Evolutionary conservation across 2,797 vertebrate genomes (phyloP), one percentile per base, ranked within the genome.

Genomic region (Leptatherina wallacei): DNA sequence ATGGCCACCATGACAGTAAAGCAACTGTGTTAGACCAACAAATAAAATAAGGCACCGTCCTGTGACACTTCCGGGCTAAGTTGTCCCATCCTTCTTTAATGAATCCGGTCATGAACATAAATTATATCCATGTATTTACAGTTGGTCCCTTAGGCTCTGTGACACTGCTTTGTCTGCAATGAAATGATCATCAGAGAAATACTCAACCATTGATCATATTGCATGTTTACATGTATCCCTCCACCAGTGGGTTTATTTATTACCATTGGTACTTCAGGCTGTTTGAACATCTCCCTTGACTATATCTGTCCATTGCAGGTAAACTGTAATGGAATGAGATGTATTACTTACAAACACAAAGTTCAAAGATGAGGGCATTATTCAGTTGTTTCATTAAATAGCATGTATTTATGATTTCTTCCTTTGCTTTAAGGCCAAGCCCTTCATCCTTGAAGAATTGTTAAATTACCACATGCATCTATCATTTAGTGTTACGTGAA

Each of bases 381-480:
- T 80, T 52, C 57, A 71, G 71, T 44, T 14, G 30, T 71, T 69
- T 80, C 69, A 81, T 82, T 87, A 83, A 40, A 27, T 63, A 63
- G 81, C 75, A 61, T 82, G 67, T 80, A 81, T 92, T 89, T 90
- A 78, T 69, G 54, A 62, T 81, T 65, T 80, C 81, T 81, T 74
- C 32, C 78, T 81, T 67, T 29, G 61, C 65, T 86, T 79, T 74
- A 63, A 73, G 73, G 79, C 71, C 70, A 68, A 70, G 64, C 80
- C 72, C 57, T 64, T 72, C 61, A 52, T 87, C 73, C 84, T 83
- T 77, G 61, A 61, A 76, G 83, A 69, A 71, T 61, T 85, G 71
- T 69, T 71, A 71, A 85, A 85, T 78, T 69, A 71, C 71, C 54
- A 59, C 63, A 71, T 36, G 70, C 75, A 92, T 91, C 81, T 82